These are phyloP conservation scores for Melitaea athalia DNA, from an alignment of 2,888 invertebrate genomes.

Conservation along the genomic window DNA sequence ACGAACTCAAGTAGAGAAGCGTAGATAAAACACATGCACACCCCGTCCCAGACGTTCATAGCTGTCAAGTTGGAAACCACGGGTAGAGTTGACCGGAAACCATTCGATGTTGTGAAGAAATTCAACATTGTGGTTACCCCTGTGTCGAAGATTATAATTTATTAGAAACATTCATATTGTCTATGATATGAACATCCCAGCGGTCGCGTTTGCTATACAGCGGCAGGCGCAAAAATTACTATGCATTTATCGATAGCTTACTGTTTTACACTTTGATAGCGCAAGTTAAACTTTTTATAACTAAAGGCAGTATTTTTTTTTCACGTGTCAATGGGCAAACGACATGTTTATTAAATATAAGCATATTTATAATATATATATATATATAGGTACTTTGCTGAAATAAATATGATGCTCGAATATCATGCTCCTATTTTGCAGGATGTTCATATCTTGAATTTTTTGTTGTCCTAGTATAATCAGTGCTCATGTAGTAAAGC, in stretches of 20 bases:
- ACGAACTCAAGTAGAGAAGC: slow-evolving; percentile 96
- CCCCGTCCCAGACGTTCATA: slow-evolving; percentile 98
- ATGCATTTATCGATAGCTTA: neutral
- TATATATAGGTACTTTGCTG: neutral
- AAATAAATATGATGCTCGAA: slow-evolving; percentile 10
- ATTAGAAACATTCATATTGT: slow-evolving; percentile 22
- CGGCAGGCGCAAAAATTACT: slow-evolving; percentile 2
- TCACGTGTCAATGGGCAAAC: neutral
- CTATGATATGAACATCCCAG: slow-evolving; percentile 30
- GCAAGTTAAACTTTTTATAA: neutral
- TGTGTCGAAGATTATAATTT: slow-evolving; percentile 56
- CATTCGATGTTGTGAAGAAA: slow-evolving; percentile 97
- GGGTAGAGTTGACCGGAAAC: slow-evolving; percentile 94
- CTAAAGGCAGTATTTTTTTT: neutral
- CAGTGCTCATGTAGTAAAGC: slow-evolving; percentile 25
- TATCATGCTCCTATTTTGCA: slow-evolving; percentile 19
- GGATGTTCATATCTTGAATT: slow-evolving; percentile 30
- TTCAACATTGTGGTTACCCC: slow-evolving; percentile 99
- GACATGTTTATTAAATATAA: neutral
- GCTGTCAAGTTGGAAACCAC: slow-evolving; percentile 97
- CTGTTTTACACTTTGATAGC: neutral
- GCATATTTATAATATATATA: neutral
- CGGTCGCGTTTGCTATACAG: slow-evolving; percentile 5
- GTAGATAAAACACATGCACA: slow-evolving; percentile 98
- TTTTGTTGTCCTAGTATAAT: slow-evolving; percentile 9